These are phyloP conservation scores for Baccha elongata DNA, from an alignment of 2,888 invertebrate species.

Conservation along the genomic window DNA sequence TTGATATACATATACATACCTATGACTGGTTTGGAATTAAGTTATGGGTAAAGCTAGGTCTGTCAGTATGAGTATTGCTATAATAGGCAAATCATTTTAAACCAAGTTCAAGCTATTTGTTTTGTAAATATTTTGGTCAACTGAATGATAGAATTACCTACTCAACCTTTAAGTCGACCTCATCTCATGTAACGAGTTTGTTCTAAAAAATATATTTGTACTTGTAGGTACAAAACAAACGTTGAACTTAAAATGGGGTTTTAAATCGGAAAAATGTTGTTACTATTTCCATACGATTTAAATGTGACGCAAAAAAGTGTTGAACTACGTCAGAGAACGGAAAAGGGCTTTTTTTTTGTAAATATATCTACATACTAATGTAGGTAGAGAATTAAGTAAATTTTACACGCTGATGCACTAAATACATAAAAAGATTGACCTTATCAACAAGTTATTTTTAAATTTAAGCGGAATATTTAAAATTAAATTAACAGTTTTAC, in stretches of 20 bases:
- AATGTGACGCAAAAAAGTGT: slow-evolving; percentile 21
- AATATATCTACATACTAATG: no score
- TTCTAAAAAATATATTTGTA: background rate
- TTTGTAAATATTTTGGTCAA: background rate
- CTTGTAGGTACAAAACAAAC: background rate
- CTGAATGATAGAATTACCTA: background rate
- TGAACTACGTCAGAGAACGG: slow-evolving; percentile 7
- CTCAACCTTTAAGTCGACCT: background rate
- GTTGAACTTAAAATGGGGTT: slow-evolving; percentile 1
- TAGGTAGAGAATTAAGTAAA: background rate
- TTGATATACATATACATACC: no score
- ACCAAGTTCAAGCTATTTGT: background rate
- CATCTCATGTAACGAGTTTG: background rate
- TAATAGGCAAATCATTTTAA: background rate
- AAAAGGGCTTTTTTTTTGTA: background rate
- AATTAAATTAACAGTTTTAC: slow-evolving; percentile 45
- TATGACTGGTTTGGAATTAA: background rate
- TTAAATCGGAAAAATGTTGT: background rate
- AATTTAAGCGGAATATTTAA: slow-evolving; percentile 18
- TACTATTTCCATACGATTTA: background rate
- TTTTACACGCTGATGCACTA: background rate
- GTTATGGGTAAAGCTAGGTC: slow-evolving; percentile 3
- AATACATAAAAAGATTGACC: slow-evolving; percentile 10
- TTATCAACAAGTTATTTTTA: slow-evolving; percentile 30
- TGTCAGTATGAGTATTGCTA: slow-evolving; percentile 2